Evolutionary conservation across 92 coral and sea anemone species (phyloP).

Genomic region (Siderastrea siderea): DNA sequence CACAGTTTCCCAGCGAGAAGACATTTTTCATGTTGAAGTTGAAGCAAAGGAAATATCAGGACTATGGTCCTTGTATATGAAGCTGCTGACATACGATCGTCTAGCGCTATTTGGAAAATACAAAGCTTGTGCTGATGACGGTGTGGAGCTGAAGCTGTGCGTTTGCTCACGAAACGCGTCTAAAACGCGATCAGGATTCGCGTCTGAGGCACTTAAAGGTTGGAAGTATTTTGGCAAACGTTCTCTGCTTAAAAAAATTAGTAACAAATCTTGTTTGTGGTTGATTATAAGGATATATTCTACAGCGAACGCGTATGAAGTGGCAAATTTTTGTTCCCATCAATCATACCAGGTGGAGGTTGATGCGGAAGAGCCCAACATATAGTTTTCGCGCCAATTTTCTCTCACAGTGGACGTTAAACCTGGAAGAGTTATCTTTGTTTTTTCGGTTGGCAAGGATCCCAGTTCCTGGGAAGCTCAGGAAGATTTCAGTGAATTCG

Average conservation of each 20-base stretch:
- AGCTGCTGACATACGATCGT: constrained; percentile 67
- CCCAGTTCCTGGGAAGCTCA: constrained; percentile 18
- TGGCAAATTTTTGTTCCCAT: constrained; percentile 65
- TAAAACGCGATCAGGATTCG: not conserved
- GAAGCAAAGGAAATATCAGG: constrained; percentile 46
- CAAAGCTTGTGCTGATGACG: constrained; percentile 71
- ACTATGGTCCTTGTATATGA: constrained; percentile 58
- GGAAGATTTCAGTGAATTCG: not conserved
- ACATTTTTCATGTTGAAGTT: constrained; percentile 79
- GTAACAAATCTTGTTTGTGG: constrained; percentile 39
- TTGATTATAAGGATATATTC: constrained; percentile 35
- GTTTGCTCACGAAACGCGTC: constrained; percentile 58
- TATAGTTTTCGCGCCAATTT: constrained; percentile 41
- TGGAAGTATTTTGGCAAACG: constrained; percentile 27
- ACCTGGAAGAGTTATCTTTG: constrained; percentile 67
- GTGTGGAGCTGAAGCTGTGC: constrained; percentile 67
- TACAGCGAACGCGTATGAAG: constrained; percentile 53
- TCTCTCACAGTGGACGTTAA: constrained; percentile 53
- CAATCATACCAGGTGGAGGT: constrained; percentile 43
- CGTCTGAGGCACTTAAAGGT: not conserved
- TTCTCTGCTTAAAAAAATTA: constrained; percentile 4
- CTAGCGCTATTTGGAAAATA: constrained; percentile 77
- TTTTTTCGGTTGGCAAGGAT: constrained; percentile 52
- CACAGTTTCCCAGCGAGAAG: constrained; percentile 71
- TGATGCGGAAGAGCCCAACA: constrained; percentile 24